Evolutionary conservation across 2,113 vertebrate genomes (phyloP).

Genomic region (Melanerpes formicivorus): DNA sequence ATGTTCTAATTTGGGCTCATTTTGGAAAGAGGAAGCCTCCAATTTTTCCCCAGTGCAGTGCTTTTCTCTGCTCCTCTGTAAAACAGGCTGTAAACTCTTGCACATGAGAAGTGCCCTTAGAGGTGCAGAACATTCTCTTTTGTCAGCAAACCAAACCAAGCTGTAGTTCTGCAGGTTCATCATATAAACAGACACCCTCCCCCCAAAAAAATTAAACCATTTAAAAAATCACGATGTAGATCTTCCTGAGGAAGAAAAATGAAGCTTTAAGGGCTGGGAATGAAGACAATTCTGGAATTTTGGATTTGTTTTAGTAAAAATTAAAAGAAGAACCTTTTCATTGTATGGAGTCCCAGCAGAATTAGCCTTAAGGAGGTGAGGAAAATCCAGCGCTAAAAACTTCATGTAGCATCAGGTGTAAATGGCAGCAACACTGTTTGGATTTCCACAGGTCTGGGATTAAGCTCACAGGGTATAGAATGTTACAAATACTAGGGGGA

Average conservation of each 20-base stretch:
- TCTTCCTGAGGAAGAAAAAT: not conserved
- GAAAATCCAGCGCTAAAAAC: not conserved
- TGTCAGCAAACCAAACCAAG: not conserved
- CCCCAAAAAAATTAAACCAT: too few relatives aligned
- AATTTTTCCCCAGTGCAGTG: not conserved
- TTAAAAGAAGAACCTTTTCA: not conserved
- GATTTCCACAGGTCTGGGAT: not conserved
- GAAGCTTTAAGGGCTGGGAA: not conserved
- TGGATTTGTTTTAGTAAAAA: not conserved
- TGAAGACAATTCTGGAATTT: not conserved
- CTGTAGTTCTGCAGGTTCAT: not conserved
- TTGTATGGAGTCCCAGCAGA: not conserved
- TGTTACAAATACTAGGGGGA: not conserved
- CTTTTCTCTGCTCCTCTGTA: not conserved
- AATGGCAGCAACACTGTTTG: not conserved
- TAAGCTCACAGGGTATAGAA: not conserved
- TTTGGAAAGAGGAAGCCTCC: not conserved
- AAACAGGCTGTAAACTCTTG: not conserved
- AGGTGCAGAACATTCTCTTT: not conserved
- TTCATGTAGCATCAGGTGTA: not conserved
- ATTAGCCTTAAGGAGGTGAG: not conserved
- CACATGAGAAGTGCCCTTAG: not conserved
- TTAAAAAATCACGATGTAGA: too few relatives aligned
- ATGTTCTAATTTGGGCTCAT: constrained; percentile 17
- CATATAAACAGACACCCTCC: not conserved